phyloP scores from a whole-genome alignment of 2,113 vertebrate species.

The Cervus canadensis region DNA sequence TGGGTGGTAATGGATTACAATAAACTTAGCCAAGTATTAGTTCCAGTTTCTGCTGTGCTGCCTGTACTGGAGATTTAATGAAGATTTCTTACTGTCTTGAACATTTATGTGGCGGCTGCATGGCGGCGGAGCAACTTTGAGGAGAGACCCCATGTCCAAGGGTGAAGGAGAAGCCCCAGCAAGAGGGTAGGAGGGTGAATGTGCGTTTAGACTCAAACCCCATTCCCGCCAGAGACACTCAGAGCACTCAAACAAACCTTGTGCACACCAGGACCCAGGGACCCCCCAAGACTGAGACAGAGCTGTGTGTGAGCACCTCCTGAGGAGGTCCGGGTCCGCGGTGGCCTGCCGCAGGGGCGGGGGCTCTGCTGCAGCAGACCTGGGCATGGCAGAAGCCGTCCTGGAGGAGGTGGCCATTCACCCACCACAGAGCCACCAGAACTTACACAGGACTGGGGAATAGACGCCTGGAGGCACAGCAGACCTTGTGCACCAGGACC shows the following conservation, averaged over 20 bases:
- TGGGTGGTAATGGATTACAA: too few species aligned
- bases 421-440: too few species aligned
- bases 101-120: neutral
- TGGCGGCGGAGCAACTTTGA: fast-evolving
- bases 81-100: neutral
- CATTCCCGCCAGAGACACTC: fast-evolving
- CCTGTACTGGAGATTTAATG: neutral
- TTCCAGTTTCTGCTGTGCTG: neutral
- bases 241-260: fast-evolving
- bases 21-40: neutral
- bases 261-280: fast-evolving
- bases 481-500: neutral
- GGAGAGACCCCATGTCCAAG: neutral
- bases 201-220: neutral
- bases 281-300: neutral
- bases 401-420: neutral
- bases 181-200: neutral
- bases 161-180: neutral
- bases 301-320: too few species aligned
- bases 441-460: neutral
- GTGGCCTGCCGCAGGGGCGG: too few species aligned
- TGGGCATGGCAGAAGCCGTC: neutral
- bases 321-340: fast-evolving
- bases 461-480: too few species aligned
- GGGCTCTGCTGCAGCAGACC: too few species aligned